Evolutionary conservation across 2,888 invertebrate species (phyloP), one percentile per base, ranked within the genome.

Genomic region (Apeira syringaria): DNA sequence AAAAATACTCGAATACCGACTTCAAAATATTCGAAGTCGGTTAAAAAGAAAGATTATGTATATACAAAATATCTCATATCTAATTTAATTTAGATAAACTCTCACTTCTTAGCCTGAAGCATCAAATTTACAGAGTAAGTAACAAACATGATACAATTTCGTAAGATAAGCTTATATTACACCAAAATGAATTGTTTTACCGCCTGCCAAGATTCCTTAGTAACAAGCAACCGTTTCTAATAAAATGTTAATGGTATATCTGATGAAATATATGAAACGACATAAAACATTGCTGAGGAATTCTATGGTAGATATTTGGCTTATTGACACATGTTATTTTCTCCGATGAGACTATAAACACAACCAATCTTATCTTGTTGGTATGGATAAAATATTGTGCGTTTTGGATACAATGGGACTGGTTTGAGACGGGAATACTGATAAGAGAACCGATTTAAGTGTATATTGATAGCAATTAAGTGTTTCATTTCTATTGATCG

Each of bases 271-370:
- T 65, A 51, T 50, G 41, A 64, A 44, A 52, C 47, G 60, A 54
- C 66, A 74, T 80, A 76, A 77, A 78, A 70, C 63, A 64, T 62
- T 67, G 69, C 68, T 65, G 67, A 68, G 63, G 59, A 73, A 73
- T 70, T 68, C 72, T 71, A 70, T 70, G 28, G 18, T 31, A 35
- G 60, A 59, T 55, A 60, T 57, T 65, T 56, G 61, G 65, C 72
- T 67, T 75, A 82, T 79, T 79, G 75, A 80, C 77, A 75, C 71
- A 72, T 80, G 79, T 80, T 80, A 80, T 80, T 80, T 74, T 73
- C 70, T 62, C 60, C 65, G 68, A 79, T 77, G 69, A 52, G 68
- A 57, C 67, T 76, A 72, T 80, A 83, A 82, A 83, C 79, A 64
- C 64, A 57, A 60, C 63, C 68, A 72, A 77, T 80, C 72, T 78